A percentile compares a stretch with the other conserved stretches of the same genome.
These are phyloP conservation scores for Pterocles burchelli DNA, from an alignment of 2,113 vertebrate genomes.

Conservation along the genomic window DNA sequence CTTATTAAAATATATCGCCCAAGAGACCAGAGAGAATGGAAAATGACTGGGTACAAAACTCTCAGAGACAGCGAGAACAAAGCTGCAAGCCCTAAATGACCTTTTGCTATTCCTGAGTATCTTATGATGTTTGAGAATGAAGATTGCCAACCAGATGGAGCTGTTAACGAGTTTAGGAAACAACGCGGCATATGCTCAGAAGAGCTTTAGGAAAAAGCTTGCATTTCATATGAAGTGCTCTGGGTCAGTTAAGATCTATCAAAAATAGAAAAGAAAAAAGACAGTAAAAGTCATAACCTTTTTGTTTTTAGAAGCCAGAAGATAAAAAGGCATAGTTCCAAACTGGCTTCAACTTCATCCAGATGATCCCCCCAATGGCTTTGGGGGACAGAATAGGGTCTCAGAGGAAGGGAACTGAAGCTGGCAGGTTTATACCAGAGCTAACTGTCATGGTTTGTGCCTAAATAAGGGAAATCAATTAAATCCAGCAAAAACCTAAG, in stretches of 20 bases:
- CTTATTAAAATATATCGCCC: slow-evolving; percentile 49
- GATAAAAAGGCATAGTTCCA: not conserved
- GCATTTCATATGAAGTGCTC: not conserved
- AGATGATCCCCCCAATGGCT: not conserved
- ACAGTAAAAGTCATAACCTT: not conserved
- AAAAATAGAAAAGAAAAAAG: not conserved
- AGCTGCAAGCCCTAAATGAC: slow-evolving; percentile 47
- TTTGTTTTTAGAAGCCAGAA: not conserved
- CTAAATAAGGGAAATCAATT: slow-evolving; percentile 2
- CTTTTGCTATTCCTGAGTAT: slow-evolving; percentile 32
- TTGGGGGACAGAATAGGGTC: not conserved
- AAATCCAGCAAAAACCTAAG: not conserved
- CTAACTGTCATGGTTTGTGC: not conserved
- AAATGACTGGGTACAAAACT: not conserved
- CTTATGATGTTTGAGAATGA: slow-evolving; percentile 47
- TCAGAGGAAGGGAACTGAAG: not conserved
- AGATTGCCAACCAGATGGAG: slow-evolving; percentile 44
- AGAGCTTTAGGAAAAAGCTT: not conserved
- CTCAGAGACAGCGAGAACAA: not conserved
- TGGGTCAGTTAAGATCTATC: slow-evolving; percentile 10
- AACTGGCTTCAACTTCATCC: not conserved
- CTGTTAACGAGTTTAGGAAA: slow-evolving; percentile 41
- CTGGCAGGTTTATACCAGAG: not conserved
- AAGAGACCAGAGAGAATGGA: slow-evolving; percentile 22
- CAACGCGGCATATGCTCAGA: not conserved